These are phyloP conservation scores for Tricholaema leucomelas DNA, from an alignment of 2,113 vertebrate genomes.

Conservation along the genomic window DNA sequence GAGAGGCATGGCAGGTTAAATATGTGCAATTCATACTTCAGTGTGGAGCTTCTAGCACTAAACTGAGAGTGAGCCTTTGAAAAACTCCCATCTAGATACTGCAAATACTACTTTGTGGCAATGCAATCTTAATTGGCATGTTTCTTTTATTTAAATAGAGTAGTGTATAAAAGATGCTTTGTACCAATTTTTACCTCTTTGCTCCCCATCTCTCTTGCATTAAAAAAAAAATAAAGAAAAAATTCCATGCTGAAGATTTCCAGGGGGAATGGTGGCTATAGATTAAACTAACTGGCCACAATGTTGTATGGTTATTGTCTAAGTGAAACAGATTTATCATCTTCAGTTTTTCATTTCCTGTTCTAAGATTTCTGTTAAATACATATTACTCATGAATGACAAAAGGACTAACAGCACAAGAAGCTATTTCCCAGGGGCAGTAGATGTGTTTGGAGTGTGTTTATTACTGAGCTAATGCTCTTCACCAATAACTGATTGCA, in stretches of 20 bases:
- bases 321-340: constrained; percentile 32
- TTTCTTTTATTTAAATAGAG: constrained; percentile 33
- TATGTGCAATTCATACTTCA: constrained; percentile 22
- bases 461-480: constrained; percentile 35
- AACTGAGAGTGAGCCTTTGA: constrained; percentile 27
- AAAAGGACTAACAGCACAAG: constrained; percentile 11
- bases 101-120: constrained; percentile 53
- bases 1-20: neutral
- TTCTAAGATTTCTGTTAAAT: constrained; percentile 57
- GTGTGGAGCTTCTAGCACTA: constrained; percentile 17
- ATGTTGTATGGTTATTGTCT: constrained; percentile 42
- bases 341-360: constrained; percentile 56
- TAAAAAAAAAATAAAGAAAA: too few relatives aligned
- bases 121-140: constrained; percentile 63
- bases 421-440: constrained; percentile 14
- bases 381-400: constrained; percentile 31
- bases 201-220: neutral
- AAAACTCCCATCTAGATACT: neutral
- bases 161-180: neutral
- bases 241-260: neutral
- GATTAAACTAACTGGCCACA: constrained; percentile 42
- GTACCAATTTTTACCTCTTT: constrained; percentile 6
- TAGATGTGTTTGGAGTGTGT: neutral
- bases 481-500: neutral
- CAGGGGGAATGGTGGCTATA: neutral